phyloP scores from a whole-genome alignment of 2,113 vertebrate species.

The Centropristis striata region DNA sequence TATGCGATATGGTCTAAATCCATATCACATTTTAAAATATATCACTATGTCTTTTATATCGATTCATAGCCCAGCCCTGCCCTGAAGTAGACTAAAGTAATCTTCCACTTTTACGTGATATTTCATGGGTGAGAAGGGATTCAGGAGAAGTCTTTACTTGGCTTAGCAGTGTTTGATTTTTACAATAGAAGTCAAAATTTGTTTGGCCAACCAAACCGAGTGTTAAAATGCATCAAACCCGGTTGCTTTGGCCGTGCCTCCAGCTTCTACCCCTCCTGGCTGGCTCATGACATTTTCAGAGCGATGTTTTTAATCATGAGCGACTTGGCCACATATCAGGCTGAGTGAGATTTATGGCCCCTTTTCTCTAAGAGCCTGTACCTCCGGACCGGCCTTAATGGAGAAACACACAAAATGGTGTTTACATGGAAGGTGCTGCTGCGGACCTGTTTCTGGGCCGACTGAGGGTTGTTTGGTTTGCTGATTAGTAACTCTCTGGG shows the following conservation, averaged over 20 bases:
- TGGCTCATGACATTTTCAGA: conserved; percentile 52
- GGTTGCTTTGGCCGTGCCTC: not conserved
- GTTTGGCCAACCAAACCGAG: conserved; percentile 9
- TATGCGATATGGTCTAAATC: too few relatives aligned
- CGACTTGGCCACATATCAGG: conserved; percentile 59
- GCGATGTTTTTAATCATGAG: conserved; percentile 65
- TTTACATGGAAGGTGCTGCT: conserved; percentile 72
- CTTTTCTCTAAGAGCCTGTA: conserved; percentile 50
- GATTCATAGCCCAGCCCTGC: too few relatives aligned
- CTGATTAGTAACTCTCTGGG: conserved; percentile 75
- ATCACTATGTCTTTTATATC: too few relatives aligned
- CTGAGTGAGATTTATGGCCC: conserved; percentile 72
- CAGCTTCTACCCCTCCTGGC: not conserved
- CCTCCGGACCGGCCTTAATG: conserved; percentile 53
- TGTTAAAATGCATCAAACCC: not conserved
- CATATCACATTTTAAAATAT: too few relatives aligned
- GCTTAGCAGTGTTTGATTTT: conserved; percentile 9
- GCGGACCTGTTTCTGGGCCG: conserved; percentile 39
- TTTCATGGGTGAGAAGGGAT: not conserved
- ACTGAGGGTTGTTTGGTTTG: conserved; percentile 73
- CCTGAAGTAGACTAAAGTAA: not conserved
- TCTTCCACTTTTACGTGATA: conserved; percentile 1
- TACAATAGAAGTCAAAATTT: not conserved
- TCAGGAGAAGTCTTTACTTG: not conserved
- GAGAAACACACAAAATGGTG: conserved; percentile 63